Base-by-base conservation (phyloP, 2,888 invertebrate genomes). In the Camponotus fellah region DNA sequence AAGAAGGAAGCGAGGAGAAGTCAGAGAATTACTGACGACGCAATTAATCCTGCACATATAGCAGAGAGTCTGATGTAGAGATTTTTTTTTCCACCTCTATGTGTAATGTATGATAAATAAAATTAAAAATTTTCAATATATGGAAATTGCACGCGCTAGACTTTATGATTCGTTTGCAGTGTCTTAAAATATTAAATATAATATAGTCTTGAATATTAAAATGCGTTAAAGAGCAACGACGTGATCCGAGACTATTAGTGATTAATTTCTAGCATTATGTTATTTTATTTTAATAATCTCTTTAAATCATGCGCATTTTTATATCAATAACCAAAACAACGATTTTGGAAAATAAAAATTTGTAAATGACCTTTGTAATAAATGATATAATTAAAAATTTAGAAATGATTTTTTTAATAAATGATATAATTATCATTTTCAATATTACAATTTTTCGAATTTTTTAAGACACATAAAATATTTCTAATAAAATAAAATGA, bases 1-100 rank as follows among this genome's bases (percentile, higher is more conserved):
- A 56, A 77, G 77, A 68, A 53, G 75, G 66, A 76, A 77, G 69
- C 56, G n/a, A 56, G 32, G 69, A 68, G 56, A n/a, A 46, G 77
- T 49, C 69, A 40, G 68, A 56, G 40, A 46, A 75, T 77, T 53
- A 77, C 68, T 56, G 77, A 77, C 77, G 68, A 68, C 69, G 77
- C 68, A 77, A 77, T 77, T 77, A 77, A 77, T 77, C 68, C 69
- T 37, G 37, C 40, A 32, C 14, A 26, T 26, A 26, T 26, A n/a
- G 9, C 32, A 32, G 9, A n/a, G 6, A 12, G 14, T 12, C n/a
- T 8, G 9, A 56, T 37, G 56, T 2, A 49, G n/a, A 56, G 40
- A 66, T 21, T 56, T 40, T 14, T 40, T n/a, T 56, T 56, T 56
- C 14, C n/a, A n/a, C 12, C 26, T 53, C 34, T 17, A 12, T n/a